Base-by-base conservation (phyloP, 2,888 invertebrate genomes). In the Polydrusus cervinus region DNA sequence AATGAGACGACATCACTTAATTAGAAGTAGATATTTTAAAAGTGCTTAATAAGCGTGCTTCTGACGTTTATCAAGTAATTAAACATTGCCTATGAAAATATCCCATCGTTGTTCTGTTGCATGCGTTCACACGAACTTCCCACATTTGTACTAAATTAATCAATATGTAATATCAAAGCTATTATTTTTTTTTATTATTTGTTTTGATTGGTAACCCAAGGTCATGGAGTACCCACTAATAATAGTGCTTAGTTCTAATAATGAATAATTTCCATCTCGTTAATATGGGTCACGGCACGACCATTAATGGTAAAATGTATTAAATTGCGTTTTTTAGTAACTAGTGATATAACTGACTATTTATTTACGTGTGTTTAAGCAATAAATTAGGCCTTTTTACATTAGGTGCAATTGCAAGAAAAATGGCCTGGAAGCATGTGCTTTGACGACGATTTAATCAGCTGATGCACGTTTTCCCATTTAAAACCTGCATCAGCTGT, bases 121-220 rank as follows among this genome's bases (percentile, higher is more conserved):
- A 30, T 60, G 38, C 38, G n/a, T 30, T 55, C n/a, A 9, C 14
- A 38, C 7, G 11, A 25, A 13, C n/a, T 55, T 30, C 25, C 30
- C n/a, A 30, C 18, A 14, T 38, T n/a, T 38, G 57, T 11, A 60
- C 38, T 16, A 60, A 60, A 38, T 25, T 53, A 60, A 34, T 16
- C n/a, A 55, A 16, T 13, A 38, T 38, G 38, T 16, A 25, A 16
- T 34, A 55, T 34, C 5, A 30, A 34, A 10, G 8, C 18, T 60
- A 60, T n/a, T 55, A 30, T 30, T 55, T 55, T 55, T 55, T n/a
- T 40, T 38, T 38, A 60, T 9, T 55, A 30, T 38, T 18, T 60
- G 38, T 38, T 60, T 30, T 60, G 38, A 60, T 60, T 38, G 30
- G 38, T 34, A 60, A n/a, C 57, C 16, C 57, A 60, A 60, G 57